These are phyloP conservation scores for Microcebus lehilahytsara DNA, from an alignment of 2,113 vertebrate species.

Conservation along the genomic window DNA sequence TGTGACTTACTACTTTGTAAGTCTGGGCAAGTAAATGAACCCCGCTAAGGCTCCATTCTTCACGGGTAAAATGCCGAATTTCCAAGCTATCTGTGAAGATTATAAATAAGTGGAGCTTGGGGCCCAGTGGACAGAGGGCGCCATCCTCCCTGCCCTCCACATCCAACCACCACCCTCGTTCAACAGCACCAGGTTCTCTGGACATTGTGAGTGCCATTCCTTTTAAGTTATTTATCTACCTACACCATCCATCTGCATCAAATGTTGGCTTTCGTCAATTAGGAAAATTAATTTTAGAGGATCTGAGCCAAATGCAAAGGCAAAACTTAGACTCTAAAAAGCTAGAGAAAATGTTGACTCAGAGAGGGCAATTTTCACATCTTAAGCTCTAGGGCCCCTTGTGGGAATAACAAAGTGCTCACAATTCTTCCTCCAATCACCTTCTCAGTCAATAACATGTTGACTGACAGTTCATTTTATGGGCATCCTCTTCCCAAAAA, in stretches of 20 bases:
- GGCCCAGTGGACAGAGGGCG: not conserved
- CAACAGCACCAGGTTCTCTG: rapidly evolving
- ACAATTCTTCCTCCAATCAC: not conserved
- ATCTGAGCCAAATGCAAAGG: slow-evolving; percentile 55
- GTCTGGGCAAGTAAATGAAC: not conserved
- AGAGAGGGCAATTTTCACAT: not conserved
- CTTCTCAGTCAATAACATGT: not conserved
- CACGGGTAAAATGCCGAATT: not conserved
- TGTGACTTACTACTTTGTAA: not conserved
- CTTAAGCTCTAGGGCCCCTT: not conserved
- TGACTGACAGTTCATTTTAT: not conserved
- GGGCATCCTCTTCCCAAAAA: not conserved
- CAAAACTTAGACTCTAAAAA: not conserved
- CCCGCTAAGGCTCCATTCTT: not conserved
- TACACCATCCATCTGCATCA: slow-evolving; percentile 61
- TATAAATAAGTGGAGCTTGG: too few relatives aligned
- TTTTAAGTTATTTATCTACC: slow-evolving; percentile 46
- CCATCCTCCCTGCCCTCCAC: not conserved
- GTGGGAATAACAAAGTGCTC: not conserved
- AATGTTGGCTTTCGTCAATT: slow-evolving; percentile 63
- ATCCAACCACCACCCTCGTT: not conserved
- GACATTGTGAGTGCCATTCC: not conserved
- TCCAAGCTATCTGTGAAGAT: not conserved
- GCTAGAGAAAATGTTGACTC: not conserved
- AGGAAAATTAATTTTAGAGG: slow-evolving; percentile 72